Evolutionary conservation across 2,113 vertebrate genomes (phyloP).

Genomic region (Phasianus colchicus): DNA sequence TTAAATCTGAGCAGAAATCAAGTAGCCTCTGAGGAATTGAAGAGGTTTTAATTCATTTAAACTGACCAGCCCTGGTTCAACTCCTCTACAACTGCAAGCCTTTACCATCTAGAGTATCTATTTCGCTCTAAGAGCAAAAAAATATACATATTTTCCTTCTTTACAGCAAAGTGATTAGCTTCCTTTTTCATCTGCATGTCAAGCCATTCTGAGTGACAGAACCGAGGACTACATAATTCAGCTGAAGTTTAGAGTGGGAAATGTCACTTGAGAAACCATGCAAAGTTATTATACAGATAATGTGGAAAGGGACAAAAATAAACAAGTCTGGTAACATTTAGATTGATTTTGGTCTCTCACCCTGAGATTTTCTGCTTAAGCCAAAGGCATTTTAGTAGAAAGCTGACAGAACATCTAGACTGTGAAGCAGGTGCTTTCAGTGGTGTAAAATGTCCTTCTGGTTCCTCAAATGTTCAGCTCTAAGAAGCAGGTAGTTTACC

Average conservation of each 20-base stretch:
- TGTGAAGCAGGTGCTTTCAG: neutral
- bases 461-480: neutral
- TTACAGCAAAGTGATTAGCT: conserved; percentile 18
- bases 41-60: conserved; percentile 61
- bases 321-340: neutral
- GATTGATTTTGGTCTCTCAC: neutral
- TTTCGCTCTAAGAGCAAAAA: conserved; percentile 28
- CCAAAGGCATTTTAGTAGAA: neutral
- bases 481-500: neutral
- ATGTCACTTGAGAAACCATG: neutral
- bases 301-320: neutral
- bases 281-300: neutral
- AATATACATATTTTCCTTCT: conserved; percentile 36
- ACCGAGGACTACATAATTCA: conserved; percentile 5
- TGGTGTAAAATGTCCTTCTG: fast-evolving
- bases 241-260: conserved; percentile 14
- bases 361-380: neutral
- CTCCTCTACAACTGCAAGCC: neutral
- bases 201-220: conserved; percentile 13
- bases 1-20: conserved; percentile 57
- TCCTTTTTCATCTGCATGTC: conserved; percentile 21
- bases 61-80: conserved; percentile 40
- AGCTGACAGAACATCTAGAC: neutral
- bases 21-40: conserved; percentile 49
- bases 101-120: conserved; percentile 44